phyloP scores from a whole-genome alignment of 2,888 invertebrate genomes.

The Villa cingulata region DNA sequence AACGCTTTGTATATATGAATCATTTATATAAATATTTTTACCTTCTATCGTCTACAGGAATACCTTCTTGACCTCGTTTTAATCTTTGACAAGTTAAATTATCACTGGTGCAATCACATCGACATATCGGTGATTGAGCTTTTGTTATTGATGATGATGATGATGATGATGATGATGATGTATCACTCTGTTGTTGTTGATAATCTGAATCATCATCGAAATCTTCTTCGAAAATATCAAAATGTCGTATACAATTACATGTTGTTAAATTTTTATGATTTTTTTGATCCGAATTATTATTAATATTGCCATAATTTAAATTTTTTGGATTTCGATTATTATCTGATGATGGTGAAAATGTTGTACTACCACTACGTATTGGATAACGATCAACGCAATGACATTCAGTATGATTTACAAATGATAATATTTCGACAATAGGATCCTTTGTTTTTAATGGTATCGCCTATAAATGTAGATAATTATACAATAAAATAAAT shows the following conservation, averaged over 20 bases:
- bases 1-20: neutral
- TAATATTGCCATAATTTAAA: neutral
- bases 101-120: constrained; percentile 50
- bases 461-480: constrained; percentile 10
- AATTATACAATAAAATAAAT: no score
- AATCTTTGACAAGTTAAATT: constrained; percentile 45
- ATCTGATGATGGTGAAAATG: neutral
- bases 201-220: constrained; percentile 10
- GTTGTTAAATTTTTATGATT: neutral
- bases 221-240: constrained; percentile 31
- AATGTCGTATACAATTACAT: constrained; percentile 28
- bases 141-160: neutral
- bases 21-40: constrained; percentile 22
- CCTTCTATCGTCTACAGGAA: constrained; percentile 49
- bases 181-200: neutral
- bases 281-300: constrained; percentile 1
- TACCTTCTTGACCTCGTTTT: constrained; percentile 50
- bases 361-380: neutral
- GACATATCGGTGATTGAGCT: constrained; percentile 30
- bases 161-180: neutral
- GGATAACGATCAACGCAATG: constrained; percentile 22
- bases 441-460: constrained; percentile 16
- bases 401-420: constrained; percentile 32
- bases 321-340: neutral
- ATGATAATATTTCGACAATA: constrained; percentile 8